Base-by-base conservation (phyloP, 1,140 invertebrate species). In the Tetraneura akinire region DNA sequence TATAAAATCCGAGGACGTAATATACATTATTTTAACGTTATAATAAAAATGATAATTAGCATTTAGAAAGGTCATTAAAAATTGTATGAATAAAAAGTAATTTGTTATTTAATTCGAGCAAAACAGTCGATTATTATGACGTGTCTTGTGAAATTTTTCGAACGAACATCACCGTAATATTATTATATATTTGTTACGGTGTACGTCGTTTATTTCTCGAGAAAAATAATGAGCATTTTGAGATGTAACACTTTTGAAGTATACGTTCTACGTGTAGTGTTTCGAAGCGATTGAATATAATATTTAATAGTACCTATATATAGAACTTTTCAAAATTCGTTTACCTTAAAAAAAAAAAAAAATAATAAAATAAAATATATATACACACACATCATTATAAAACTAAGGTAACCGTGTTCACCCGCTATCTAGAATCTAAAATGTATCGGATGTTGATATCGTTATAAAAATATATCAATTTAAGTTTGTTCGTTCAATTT, bases 141-240 rank as follows among this genome's bases (percentile, higher is more conserved):
- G 32, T 8, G 8, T 8, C 8, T 37, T 37, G 32, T 37, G 3
- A 37, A 37, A 37, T 37, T 3, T 37, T 37, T 37, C 8, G 8
- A 37, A 37, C 3, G 8, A 4, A 37, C 32, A 29, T 37, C 37
- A 26, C 29, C 2, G 18, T 64, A 37, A 64, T n/a, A n/a, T 37
- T 66, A 66, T 37, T 37, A n/a, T 37, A 66, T 9, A n/a, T 18
- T 8, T 29, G 26, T 60, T 14, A 0, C 29, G 23, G 26, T 9
- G 29, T 62, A n/a, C 14, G 32, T 66, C 37, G 37, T 21, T 11
- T 42, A 3, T 9, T 11, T 21, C 16, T 66, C n/a, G 13, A n/a
- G n/a, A 16, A 68, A 68, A 68, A 68, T 68, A 68, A 68, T 45
- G 37, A 68, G 64, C 14, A n/a, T 64, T 64, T 37, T 37, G 62